Evolutionary conservation across 2,797 vertebrate species (phyloP), one percentile per base, ranked within the genome.

Genomic region (Alosa sapidissima): DNA sequence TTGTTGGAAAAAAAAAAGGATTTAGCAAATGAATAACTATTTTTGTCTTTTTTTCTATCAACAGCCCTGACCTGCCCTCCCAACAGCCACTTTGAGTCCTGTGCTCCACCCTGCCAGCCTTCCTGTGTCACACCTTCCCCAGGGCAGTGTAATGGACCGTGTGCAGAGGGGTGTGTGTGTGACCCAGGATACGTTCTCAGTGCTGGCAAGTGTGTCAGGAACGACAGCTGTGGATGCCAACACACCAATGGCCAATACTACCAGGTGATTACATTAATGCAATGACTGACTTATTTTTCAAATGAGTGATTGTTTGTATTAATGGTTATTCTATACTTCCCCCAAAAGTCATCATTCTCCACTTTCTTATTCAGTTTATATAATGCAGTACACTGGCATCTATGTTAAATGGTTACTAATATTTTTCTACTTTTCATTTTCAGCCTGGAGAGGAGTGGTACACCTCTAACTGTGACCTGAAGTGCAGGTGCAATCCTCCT

Each of bases 361-460:
- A 1, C 52, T 54, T 54, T 11, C 9, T 8, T 54, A 9, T 16
- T 54, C 0, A 13, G 14, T 1, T 1, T 19, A 58, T 58, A 58
- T 0, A 19, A 16, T 21, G 19, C 19, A 5, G 0, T 58, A 19
- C 54, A 2, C 21, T 58, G 1, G 3, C 16, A 6, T 58, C 16
- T 16, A 58, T 58, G 5, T 8, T 75, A 41, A 75, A 41, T 36
- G 6, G 0, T 16, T 13, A 1, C 41, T 41, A 75, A 19, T 36
- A 4, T 41, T n/a, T 75, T 0, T 28, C 33, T 14, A 16, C 13
- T 19, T 1, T 19, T 75, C 41, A 86, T 7, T 81, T 87, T 5
- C 83, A 97, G 96, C 87, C 91, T n/a, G 96, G 93, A 81, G 91
- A 94, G 5, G 92, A 95, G 88, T 97, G 95, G 90, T 95, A 94